Evolutionary conservation across 2,888 invertebrate genomes (phyloP), one percentile per base, ranked within the genome.

Genomic region (Galeopsomyia nigrocyanea): DNA sequence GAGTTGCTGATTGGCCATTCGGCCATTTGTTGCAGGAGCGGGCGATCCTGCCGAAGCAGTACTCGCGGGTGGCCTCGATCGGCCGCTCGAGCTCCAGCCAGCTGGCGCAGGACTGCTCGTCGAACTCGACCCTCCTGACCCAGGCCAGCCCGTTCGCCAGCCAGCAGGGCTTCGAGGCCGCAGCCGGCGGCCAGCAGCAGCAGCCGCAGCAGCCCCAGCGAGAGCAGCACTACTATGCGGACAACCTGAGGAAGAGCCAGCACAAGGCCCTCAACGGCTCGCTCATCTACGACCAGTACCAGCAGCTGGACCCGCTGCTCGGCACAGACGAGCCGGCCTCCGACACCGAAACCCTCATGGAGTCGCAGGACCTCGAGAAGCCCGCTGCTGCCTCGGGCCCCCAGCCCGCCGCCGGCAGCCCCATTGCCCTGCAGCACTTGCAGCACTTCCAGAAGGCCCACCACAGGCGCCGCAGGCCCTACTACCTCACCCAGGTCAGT

Each of bases 71-170:
- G 31, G 81, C 82, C 14, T 77, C 84, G 73, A 78, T 81, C 71
- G 78, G 70, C 3, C 77, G 80, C 63, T 73, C 81, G 22, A 71
- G 80, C 76, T 66, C 83, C 82, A 64, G 81, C 71, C 49, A 39
- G 13, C 74, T 84, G 69, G 81, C 76, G 51, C 79, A 82, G 70
- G 86, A 86, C 65, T 86, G 86, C 71, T 81, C 86, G 39, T 86
- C 86, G 26, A 86, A 82, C 61, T 72, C 83, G 3, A 86, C 86
- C 47, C 81, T 86, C 55, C 78, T 80, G 64, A 85, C 85, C 46
- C 86, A 82, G 76, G 80, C 80, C 22, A 86, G 86, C 53, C 84
- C 85, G 7, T 86, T 86, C 82, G 85, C 84, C 81, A 86, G 86
- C 71, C 86, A 86, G 26, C 81, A 82, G 13, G 79, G 84, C 1